Evolutionary conservation across 2,797 vertebrate species (phyloP).

Genomic region (Bryconaethiops microstoma): DNA sequence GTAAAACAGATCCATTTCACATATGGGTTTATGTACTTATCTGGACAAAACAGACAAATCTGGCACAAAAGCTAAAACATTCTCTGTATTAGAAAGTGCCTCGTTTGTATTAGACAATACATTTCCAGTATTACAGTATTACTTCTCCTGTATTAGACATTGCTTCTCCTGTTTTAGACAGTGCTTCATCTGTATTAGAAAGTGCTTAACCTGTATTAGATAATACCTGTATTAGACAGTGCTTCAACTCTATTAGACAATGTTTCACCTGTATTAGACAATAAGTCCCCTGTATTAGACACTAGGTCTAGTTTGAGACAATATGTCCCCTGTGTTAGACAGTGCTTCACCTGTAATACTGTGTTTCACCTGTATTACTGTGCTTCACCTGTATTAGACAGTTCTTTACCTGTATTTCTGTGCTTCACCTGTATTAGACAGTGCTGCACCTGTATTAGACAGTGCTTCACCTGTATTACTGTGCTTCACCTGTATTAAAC

Average conservation of each 20-base stretch:
- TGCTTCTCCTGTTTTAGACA: not conserved
- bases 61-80: not conserved
- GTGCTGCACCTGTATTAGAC: not conserved
- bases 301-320: too few relatives aligned
- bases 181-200: not conserved
- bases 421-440: not conserved
- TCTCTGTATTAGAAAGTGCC: not conserved
- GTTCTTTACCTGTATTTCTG: too few relatives aligned
- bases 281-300: too few relatives aligned
- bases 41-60: not conserved
- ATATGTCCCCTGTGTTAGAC: too few relatives aligned
- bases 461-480: not conserved
- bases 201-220: not conserved
- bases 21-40: slow-evolving; percentile 9
- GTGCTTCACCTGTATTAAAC: too few relatives aligned
- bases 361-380: too few relatives aligned
- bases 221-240: not conserved
- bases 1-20: slow-evolving; percentile 23
- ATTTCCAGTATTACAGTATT: not conserved
- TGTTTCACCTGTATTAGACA: not conserved
- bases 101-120: not conserved
- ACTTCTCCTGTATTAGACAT: not conserved
- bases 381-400: not conserved
- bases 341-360: too few relatives aligned
- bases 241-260: not conserved